Evolutionary conservation across 30 jellyfish, hydroid and myxozoan genomes (phyloP).

Genomic region (Pelagia noctiluca): DNA sequence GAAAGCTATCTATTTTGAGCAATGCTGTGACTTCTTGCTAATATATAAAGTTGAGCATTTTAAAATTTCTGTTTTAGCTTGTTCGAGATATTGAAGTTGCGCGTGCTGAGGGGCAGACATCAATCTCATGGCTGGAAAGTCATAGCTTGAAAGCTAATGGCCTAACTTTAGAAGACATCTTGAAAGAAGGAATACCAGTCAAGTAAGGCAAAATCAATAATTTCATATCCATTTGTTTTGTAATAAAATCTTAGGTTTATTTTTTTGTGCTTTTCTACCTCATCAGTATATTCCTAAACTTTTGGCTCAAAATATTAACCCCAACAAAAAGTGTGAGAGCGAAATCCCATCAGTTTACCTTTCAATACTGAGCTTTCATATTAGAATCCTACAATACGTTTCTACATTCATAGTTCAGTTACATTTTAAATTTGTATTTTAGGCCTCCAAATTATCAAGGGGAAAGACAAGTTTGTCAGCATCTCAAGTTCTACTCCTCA

Average conservation of each 20-base stretch:
- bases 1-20: no score
- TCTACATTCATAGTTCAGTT: background rate
- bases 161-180: constrained; percentile 48
- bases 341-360: no score
- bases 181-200: constrained; percentile 59
- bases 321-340: no score
- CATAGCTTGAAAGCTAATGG: constrained; percentile 54
- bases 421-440: background rate
- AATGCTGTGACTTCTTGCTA: no score
- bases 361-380: background rate
- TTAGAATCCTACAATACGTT: background rate
- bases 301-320: no score
- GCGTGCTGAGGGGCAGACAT: constrained; percentile 72
- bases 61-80: constrained; percentile 9
- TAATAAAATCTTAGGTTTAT: no score
- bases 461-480: constrained; percentile 29
- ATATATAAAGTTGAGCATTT: no score
- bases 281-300: background rate
- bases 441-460: constrained; percentile 38
- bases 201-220: constrained; percentile 59
- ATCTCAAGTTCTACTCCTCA: constrained; percentile 47
- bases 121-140: constrained; percentile 53
- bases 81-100: constrained; percentile 71
- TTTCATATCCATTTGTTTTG: no score
- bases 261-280: background rate